Evolutionary conservation across 1,140 invertebrate genomes (phyloP).

Genomic region (Parapsyche elsis): DNA sequence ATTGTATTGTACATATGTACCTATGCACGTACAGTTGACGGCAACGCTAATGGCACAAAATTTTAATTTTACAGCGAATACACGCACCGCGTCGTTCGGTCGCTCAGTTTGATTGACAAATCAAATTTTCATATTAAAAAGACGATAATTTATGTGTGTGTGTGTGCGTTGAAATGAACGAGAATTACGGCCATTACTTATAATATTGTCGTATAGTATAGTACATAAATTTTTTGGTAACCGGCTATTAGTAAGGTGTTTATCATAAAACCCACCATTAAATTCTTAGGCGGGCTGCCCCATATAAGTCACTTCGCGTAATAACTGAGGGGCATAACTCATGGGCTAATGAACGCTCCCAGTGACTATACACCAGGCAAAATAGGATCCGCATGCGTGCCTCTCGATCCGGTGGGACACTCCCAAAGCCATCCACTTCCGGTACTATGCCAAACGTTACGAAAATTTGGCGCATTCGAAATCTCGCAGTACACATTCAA

Average conservation of each 20-base stretch:
- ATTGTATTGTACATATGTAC: not conserved
- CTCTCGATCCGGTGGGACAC: not conserved
- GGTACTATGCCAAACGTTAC: too few relatives aligned
- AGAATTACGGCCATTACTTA: conserved; percentile 31
- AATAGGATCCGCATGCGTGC: conserved; percentile 4
- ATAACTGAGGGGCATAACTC: conserved; percentile 45
- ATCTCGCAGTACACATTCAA: too few relatives aligned
- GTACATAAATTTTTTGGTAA: conserved; percentile 46
- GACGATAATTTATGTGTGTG: not conserved
- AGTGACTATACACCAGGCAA: conserved; percentile 30
- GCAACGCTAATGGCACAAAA: too few relatives aligned
- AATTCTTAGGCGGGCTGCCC: conserved; percentile 45
- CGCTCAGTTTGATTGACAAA: conserved; percentile 29
- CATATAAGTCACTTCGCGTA: conserved; percentile 41
- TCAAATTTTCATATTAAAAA: conserved; percentile 32
- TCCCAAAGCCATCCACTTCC: not conserved
- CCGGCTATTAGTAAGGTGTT: conserved; percentile 56
- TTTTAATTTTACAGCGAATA: too few relatives aligned
- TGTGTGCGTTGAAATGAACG: not conserved
- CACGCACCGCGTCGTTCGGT: not conserved
- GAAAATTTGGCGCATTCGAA: too few relatives aligned
- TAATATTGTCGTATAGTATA: conserved; percentile 26
- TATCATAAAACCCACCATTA: conserved; percentile 55
- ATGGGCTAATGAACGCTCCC: conserved; percentile 51
- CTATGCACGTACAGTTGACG: not conserved